Evolutionary conservation across 2,113 vertebrate genomes (phyloP).

Genomic region (Glaucidium brasilianum): DNA sequence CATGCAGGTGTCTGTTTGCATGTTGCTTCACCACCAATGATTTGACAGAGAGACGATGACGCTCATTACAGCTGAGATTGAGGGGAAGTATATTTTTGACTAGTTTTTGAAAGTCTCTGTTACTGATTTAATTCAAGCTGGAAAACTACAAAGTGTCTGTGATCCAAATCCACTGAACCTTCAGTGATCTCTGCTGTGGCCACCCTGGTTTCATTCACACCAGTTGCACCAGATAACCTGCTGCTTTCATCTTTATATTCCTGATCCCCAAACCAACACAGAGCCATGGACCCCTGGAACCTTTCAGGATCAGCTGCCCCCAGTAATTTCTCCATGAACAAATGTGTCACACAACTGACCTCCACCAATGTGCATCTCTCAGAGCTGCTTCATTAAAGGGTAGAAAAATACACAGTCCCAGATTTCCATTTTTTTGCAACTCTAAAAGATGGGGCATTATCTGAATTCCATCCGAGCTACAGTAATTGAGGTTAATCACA

Average conservation of each 20-base stretch:
- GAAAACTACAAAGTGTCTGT: neutral
- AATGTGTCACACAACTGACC: neutral
- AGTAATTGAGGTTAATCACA: slow-evolving; percentile 59
- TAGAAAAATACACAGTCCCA: neutral
- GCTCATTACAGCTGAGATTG: neutral
- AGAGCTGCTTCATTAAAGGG: neutral
- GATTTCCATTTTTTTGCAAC: neutral
- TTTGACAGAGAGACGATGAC: neutral
- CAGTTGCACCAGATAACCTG: neutral
- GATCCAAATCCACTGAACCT: neutral
- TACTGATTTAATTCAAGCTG: neutral
- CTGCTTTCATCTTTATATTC: neutral
- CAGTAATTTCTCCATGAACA: neutral
- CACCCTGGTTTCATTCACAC: neutral
- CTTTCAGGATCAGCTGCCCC: neutral
- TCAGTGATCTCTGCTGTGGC: neutral
- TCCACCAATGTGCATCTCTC: neutral
- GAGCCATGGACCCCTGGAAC: neutral
- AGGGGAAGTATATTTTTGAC: neutral
- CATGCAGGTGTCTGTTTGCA: neutral
- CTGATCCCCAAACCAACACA: neutral
- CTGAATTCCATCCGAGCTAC: slow-evolving; percentile 3
- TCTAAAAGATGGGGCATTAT: neutral
- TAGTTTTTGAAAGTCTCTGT: neutral
- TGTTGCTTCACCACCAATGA: neutral